Evolutionary conservation across 2,113 vertebrate species (phyloP).

Genomic region (Dunckerocampus dactyliophorus): DNA sequence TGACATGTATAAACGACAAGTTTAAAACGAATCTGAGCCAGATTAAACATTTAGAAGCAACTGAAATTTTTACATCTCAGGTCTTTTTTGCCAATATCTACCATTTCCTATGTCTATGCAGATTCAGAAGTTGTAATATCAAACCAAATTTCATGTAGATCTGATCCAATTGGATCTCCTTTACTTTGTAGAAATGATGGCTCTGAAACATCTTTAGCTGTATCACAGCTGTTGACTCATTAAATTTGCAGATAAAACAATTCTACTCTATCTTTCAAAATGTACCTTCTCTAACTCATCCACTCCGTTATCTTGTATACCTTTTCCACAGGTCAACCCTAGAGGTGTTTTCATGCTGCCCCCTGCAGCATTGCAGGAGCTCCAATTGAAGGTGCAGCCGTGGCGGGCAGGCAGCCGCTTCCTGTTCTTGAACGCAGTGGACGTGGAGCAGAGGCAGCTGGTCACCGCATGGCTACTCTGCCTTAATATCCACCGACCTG

Average conservation of each 20-base stretch:
- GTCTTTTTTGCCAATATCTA: no score
- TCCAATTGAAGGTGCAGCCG: slow-evolving; percentile 76
- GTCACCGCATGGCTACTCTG: slow-evolving; percentile 88
- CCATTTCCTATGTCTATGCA: not conserved
- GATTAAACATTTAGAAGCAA: no score
- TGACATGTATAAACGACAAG: no score
- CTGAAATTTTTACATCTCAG: no score
- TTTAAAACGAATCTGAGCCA: no score
- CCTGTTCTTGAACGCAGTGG: slow-evolving; percentile 84
- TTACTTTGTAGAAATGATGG: no score
- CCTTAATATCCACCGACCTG: slow-evolving; percentile 79
- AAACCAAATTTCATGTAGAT: not conserved
- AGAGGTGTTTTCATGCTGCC: slow-evolving; percentile 78
- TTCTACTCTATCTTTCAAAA: no score
- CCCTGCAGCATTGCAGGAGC: slow-evolving; percentile 77
- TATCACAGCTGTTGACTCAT: no score
- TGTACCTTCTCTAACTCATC: no score
- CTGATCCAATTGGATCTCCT: not conserved
- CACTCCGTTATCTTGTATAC: not conserved
- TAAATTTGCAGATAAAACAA: no score
- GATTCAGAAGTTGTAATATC: not conserved
- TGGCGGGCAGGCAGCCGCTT: slow-evolving; percentile 77
- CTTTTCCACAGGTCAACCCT: slow-evolving; percentile 77
- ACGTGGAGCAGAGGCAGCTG: slow-evolving; percentile 81
- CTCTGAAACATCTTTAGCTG: no score